Evolutionary conservation across 2,113 vertebrate genomes (phyloP).

Genomic region (Elaphurus davidianus): DNA sequence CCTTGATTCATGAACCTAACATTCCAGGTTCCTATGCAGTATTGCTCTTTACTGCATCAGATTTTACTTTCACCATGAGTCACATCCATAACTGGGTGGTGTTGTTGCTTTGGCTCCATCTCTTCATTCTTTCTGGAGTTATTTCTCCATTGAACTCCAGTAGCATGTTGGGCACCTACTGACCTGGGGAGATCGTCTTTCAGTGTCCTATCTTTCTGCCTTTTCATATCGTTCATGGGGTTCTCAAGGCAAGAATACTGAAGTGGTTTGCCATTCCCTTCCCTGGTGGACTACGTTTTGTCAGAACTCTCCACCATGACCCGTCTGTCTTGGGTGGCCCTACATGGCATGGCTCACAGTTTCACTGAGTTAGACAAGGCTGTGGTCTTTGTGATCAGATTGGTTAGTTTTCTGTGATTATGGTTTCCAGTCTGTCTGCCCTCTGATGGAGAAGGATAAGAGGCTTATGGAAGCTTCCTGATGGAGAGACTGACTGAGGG

Average conservation of each 20-base stretch:
- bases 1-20: not conserved
- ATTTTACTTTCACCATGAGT: not conserved
- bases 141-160: not conserved
- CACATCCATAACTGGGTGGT: not conserved
- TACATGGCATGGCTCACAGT: not conserved
- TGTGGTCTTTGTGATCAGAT: not conserved
- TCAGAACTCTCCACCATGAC: not conserved
- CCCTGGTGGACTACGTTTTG: not conserved
- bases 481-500: not conserved
- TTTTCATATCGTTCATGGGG: not conserved
- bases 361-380: not conserved
- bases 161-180: not conserved
- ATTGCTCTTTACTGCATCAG: not conserved
- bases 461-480: not conserved
- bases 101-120: not conserved
- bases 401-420: not conserved
- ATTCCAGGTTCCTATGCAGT: not conserved
- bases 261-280: not conserved
- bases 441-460: not conserved
- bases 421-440: not conserved
- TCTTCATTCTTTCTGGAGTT: not conserved
- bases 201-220: not conserved
- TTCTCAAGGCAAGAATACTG: not conserved
- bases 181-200: not conserved
- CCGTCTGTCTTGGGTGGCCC: not conserved